Conservation (phyloP, 2,113 vertebrate species). For the Meriones unguiculatus region DNA sequence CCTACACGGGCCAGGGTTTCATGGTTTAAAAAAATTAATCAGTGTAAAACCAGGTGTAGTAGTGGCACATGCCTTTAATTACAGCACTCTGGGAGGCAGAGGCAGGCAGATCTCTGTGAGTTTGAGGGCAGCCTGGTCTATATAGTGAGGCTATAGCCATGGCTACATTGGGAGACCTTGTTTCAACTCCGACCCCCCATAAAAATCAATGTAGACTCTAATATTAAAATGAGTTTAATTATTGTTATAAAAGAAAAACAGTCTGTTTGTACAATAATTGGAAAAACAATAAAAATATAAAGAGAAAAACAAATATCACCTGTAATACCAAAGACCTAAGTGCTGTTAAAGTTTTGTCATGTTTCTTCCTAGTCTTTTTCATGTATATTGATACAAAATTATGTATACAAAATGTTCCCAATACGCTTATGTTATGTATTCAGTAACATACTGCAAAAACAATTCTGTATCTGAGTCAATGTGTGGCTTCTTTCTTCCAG, state of each 20-base stretch:
- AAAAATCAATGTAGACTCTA: constrained; percentile 38
- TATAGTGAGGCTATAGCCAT: too few relatives aligned
- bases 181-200: background rate
- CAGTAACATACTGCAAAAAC: constrained; percentile 79
- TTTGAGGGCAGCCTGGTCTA: background rate
- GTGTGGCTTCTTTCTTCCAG: background rate
- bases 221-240: constrained; percentile 72
- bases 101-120: background rate
- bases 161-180: background rate
- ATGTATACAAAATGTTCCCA: constrained; percentile 73
- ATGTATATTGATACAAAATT: constrained; percentile 73
- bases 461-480: constrained; percentile 69
- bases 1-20: background rate
- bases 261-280: constrained; percentile 63
- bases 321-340: constrained; percentile 49
- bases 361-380: background rate
- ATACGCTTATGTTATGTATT: constrained; percentile 61
- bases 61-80: background rate
- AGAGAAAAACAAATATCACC: constrained; percentile 49
- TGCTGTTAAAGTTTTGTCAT: constrained; percentile 11
- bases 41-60: background rate
- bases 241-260: constrained; percentile 47
- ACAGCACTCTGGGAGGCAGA: background rate
- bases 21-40: background rate
- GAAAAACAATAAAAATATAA: constrained; percentile 59